Percentiles rank a stretch among this genome's conserved stretches.
phyloP scores from a whole-genome alignment of 2,888 invertebrate genomes.

The Tortrix viridana region DNA sequence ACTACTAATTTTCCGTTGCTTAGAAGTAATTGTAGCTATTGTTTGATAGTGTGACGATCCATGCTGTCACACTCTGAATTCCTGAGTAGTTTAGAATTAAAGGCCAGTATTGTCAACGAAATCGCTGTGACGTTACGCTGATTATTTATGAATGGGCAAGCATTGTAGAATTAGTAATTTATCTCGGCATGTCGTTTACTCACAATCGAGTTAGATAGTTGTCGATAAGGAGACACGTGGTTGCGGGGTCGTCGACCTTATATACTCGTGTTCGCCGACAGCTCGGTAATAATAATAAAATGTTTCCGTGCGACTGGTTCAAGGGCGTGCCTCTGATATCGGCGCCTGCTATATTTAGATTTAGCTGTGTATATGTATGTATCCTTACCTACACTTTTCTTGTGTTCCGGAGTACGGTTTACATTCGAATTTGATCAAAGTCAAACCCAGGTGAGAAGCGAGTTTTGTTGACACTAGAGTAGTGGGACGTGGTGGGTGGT shows the following conservation, averaged over 20 bases:
- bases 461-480: no score
- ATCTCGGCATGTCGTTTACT: constrained; percentile 82
- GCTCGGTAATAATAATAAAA: constrained; percentile 85
- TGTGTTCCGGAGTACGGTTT: constrained; percentile 8
- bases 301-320: constrained; percentile 85
- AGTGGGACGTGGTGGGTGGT: no score
- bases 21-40: constrained; percentile 6
- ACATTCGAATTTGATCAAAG: no score
- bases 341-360: constrained; percentile 84
- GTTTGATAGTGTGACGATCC: neutral
- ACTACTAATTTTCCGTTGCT: neutral
- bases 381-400: constrained; percentile 58
- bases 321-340: constrained; percentile 85
- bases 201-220: constrained; percentile 84
- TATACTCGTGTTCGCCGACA: constrained; percentile 83
- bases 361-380: constrained; percentile 75
- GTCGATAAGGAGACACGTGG: constrained; percentile 85
- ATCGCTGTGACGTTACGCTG: constrained; percentile 68
- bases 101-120: constrained; percentile 59
- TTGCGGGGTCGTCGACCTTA: constrained; percentile 81
- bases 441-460: no score
- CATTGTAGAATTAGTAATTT: constrained; percentile 83
- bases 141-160: constrained; percentile 79
- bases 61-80: constrained; percentile 12
- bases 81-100: constrained; percentile 39